Evolutionary conservation across 30 jellyfish, hydroid and myxozoan genomes (phyloP).

Genomic region (Phacellophora camtschatica): DNA sequence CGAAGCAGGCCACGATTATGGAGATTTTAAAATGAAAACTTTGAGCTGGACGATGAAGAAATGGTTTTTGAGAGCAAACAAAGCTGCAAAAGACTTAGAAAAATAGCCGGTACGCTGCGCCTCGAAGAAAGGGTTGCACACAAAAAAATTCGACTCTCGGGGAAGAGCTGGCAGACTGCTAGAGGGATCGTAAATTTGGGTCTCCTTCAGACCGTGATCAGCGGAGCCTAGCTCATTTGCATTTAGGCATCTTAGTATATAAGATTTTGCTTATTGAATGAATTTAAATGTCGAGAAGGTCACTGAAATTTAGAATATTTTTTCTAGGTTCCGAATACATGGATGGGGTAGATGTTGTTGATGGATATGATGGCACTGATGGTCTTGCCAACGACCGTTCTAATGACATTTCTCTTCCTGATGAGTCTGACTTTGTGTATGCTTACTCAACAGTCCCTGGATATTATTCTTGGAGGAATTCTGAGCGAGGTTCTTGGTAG

Average conservation of each 20-base stretch:
- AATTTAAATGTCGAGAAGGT: neutral
- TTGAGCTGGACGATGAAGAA: no score
- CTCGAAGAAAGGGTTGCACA: neutral
- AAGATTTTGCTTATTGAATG: no score
- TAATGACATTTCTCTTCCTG: constrained; percentile 88
- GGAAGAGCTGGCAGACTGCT: no score
- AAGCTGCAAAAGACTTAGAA: no score
- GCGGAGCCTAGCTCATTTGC: no score
- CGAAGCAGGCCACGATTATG: no score
- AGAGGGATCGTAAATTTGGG: no score
- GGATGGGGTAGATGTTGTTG: constrained; percentile 70
- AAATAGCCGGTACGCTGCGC: no score
- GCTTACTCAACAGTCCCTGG: constrained; percentile 99
- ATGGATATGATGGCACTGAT: constrained; percentile 58
- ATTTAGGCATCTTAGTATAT: no score
- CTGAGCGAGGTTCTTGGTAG: constrained; percentile 94
- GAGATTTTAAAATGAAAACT: no score
- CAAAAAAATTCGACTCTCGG: neutral
- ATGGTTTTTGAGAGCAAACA: no score
- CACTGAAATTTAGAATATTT: neutral
- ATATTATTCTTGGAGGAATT: constrained; percentile 96
- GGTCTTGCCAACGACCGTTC: constrained; percentile 85
- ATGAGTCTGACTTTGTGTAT: constrained; percentile 90
- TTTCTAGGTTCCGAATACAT: constrained; percentile 88
- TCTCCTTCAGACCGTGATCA: no score